Base-by-base conservation (phyloP, 2,888 invertebrate genomes). In the Drosophila bunnanda region DNA sequence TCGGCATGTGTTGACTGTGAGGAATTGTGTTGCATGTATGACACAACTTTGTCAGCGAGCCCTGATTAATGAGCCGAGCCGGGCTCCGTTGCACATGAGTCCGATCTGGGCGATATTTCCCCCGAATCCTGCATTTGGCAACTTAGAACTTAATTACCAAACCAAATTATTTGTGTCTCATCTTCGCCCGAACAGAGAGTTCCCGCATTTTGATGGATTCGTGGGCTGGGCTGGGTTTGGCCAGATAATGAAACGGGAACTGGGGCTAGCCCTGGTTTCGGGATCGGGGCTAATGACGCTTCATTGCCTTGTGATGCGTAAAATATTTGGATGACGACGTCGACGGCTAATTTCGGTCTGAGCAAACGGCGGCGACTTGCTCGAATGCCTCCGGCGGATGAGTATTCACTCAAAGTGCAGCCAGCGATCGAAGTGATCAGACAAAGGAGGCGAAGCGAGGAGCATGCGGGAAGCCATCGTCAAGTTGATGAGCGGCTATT, bases 271-370 rank as follows among this genome's bases (percentile, higher is more conserved):
- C 52, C 34, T 22, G 13, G 41, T 2, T 2, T 41, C 66, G 76
- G n/a, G 46, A 44, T 70, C 78, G 74, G 74, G 66, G 73, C 84
- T 84, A 87, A 87, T 87, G 85, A 87, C 79, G 58, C 57, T 78
- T 76, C 67, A 85, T 87, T 87, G 81, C 85, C 74, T 85, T 85
- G 85, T 78, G 88, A 85, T 78, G 85, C 88, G 81, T 87, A 75
- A 85, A 87, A 85, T 82, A 67, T 69, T 71, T 66, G 25, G 56
- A 65, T 70, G 67, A 38, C 44, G 53, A 28, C 43, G 25, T 22
- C 50, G 57, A 58, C 36, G 61, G 80, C 76, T 75, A 83, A 71
- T 76, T 80, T 78, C 28, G 28, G 34, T 7, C 38, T 5, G 39
- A 43, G 34, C 38, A 30, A 56, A 15, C 30, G 43, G 50, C 65